Percentiles rank a stretch among this genome's conserved stretches.
Evolutionary conservation across 2,113 vertebrate genomes (phyloP).

Genomic region (Neomonachus schauinslandi): DNA sequence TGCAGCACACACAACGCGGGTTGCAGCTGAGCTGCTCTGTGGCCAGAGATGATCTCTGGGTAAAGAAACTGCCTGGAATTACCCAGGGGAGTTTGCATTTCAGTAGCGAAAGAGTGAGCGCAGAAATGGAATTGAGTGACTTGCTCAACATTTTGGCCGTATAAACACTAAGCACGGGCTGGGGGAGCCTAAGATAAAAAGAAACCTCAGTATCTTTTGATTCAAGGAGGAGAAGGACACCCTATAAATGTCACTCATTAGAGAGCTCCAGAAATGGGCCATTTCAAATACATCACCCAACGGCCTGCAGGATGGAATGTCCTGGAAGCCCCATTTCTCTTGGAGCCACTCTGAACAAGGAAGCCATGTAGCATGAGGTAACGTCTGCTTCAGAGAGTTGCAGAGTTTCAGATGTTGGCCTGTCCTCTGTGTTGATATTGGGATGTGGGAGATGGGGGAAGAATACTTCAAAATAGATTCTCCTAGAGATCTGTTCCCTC

Average conservation of each 20-base stretch:
- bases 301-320: conserved; percentile 53
- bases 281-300: conserved; percentile 64
- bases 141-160: conserved; percentile 66
- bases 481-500: not conserved
- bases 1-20: not conserved
- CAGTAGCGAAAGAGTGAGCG: conserved; percentile 65
- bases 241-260: conserved; percentile 69
- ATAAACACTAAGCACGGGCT: conserved; percentile 32
- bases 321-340: conserved; percentile 68
- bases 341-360: conserved; percentile 48
- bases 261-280: conserved; percentile 54
- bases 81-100: conserved; percentile 81
- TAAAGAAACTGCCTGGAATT: conserved; percentile 77
- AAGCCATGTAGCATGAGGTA: conserved; percentile 79
- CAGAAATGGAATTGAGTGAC: conserved; percentile 73
- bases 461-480: not conserved
- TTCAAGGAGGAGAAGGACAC: conserved; percentile 59
- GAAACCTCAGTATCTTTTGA: conserved; percentile 54
- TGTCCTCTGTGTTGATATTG: conserved; percentile 50
- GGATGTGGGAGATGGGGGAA: not conserved
- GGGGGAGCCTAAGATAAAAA: conserved; percentile 28
- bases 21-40: conserved; percentile 60
- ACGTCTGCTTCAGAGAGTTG: conserved; percentile 63
- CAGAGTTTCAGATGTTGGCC: not conserved
- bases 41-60: conserved; percentile 69